phyloP scores from a whole-genome alignment of 2,113 vertebrate species.

The Channa argus region DNA sequence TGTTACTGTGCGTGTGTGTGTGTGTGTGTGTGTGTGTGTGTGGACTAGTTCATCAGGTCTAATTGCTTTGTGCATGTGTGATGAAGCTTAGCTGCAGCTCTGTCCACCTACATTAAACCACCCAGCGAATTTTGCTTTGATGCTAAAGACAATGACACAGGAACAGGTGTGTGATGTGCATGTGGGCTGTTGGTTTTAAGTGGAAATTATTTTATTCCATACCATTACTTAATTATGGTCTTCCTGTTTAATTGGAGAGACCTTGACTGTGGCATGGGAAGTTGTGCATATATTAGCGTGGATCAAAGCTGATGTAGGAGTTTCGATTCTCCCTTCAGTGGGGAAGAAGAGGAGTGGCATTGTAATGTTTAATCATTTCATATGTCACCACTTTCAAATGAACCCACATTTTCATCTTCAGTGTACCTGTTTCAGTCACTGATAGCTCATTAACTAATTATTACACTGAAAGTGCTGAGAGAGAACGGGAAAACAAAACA shows the following conservation, averaged over 20 bases:
- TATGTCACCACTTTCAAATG: conserved; percentile 39
- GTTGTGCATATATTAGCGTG: conserved; percentile 50
- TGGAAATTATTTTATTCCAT: conserved; percentile 52
- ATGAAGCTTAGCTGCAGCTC: conserved; percentile 19
- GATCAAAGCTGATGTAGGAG: conserved; percentile 50
- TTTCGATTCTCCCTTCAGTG: conserved; percentile 14
- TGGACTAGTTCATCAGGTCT: conserved; percentile 24
- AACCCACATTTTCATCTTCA: conserved; percentile 43
- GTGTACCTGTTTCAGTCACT: conserved; percentile 37
- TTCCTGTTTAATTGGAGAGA: conserved; percentile 53
- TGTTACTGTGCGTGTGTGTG: no score
- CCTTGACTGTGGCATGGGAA: conserved; percentile 53
- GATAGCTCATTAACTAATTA: conserved; percentile 68
- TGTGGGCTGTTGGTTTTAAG: conserved; percentile 24
- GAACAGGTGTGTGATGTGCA: not conserved
- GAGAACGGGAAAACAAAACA: conserved; percentile 9
- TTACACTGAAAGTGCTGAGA: conserved; percentile 42
- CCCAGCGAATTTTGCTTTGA: conserved; percentile 26
- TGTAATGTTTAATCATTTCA: conserved; percentile 50
- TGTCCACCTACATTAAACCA: conserved; percentile 18
- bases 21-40: not conserved
- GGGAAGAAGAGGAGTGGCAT: conserved; percentile 36
- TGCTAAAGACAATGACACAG: conserved; percentile 14
- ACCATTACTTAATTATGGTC: conserved; percentile 56
- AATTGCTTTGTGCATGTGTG: conserved; percentile 16